phyloP scores from a whole-genome alignment of 2,888 invertebrate species.

The Agrochola lychnidis region DNA sequence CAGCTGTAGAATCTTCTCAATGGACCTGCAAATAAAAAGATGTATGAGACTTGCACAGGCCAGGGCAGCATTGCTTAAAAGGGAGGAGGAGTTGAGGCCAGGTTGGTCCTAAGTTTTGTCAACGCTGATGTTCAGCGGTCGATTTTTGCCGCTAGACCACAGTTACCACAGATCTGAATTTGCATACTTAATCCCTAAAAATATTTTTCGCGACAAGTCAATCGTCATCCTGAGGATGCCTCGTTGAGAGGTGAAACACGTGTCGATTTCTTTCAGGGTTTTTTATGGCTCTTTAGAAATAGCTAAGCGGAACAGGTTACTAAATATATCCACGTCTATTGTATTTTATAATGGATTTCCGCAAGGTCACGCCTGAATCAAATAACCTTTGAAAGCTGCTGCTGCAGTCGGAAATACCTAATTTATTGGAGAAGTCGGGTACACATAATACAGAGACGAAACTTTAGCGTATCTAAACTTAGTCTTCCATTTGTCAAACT shows the following conservation, averaged over 20 bases:
- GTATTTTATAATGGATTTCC: too few species aligned
- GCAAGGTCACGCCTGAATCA: too few species aligned
- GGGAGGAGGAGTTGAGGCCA: too few species aligned
- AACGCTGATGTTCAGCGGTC: neutral
- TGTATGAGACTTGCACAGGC: too few species aligned
- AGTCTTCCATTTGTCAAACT: neutral
- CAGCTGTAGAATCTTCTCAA: slow-evolving; percentile 49
- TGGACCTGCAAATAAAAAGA: slow-evolving; percentile 47
- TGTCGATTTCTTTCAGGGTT: too few species aligned
- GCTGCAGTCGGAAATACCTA: neutral
- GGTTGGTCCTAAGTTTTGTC: neutral
- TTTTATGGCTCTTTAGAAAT: too few species aligned
- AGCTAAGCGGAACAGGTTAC: too few species aligned
- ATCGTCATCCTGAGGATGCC: too few species aligned
- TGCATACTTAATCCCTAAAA: neutral
- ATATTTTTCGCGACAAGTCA: too few species aligned
- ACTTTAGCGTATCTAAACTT: neutral
- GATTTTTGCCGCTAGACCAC: neutral
- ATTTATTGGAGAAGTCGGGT: neutral
- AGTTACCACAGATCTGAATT: neutral
- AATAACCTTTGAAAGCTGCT: neutral
- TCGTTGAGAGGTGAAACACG: too few species aligned
- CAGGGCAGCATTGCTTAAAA: too few species aligned
- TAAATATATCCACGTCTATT: too few species aligned
- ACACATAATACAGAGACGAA: neutral